Conservation (phyloP, 2,113 vertebrate genomes). For the Pedionomus torquatus region DNA sequence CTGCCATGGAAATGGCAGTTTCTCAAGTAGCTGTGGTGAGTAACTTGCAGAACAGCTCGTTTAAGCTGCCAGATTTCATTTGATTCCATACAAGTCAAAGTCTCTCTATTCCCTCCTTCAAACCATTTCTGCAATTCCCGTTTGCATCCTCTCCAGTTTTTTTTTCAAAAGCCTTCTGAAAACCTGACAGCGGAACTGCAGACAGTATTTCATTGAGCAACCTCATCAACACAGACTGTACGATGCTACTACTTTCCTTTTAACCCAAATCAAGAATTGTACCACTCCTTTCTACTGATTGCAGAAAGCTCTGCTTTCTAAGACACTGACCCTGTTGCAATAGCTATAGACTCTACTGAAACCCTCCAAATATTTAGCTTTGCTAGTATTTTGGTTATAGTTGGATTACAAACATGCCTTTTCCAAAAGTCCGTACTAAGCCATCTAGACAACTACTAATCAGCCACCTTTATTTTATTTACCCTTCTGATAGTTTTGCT, state of each 20-base stretch:
- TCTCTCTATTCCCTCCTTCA: background rate
- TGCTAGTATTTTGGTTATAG: background rate
- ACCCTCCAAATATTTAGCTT: background rate
- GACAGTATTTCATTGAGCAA: background rate
- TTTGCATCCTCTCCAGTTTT: background rate
- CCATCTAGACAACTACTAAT: background rate
- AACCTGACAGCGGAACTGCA: background rate
- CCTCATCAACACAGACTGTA: background rate
- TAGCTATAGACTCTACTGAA: background rate
- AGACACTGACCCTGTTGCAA: background rate
- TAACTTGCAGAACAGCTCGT: background rate
- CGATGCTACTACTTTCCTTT: background rate
- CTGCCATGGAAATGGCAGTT: background rate
- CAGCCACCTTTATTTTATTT: background rate
- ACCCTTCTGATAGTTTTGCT: background rate
- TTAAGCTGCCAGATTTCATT: constrained; percentile 20
- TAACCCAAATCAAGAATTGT: background rate
- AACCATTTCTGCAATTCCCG: background rate
- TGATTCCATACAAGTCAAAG: background rate
- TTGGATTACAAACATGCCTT: background rate
- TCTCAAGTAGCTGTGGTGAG: background rate
- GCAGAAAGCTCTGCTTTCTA: background rate
- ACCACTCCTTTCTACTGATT: background rate
- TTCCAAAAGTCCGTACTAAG: accelerated
- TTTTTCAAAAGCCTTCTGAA: background rate